phyloP scores from a whole-genome alignment of 2,113 vertebrate genomes.

The Eublepharis macularius region DNA sequence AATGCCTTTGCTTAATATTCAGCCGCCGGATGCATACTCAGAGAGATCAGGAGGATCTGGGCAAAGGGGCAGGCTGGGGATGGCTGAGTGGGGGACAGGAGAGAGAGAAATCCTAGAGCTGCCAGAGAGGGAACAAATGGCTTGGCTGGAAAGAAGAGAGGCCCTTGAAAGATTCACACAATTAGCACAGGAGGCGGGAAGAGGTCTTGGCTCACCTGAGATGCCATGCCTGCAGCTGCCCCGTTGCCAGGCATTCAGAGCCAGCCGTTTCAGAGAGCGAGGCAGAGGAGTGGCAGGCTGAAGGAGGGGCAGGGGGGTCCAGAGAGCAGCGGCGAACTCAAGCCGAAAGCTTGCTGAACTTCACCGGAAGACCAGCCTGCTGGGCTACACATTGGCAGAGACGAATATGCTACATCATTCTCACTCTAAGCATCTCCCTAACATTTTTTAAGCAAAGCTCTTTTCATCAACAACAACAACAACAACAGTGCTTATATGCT shows the following conservation, averaged over 20 bases:
- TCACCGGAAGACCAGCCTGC: background rate
- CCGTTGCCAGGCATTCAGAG: too few species aligned
- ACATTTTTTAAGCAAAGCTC: too few species aligned
- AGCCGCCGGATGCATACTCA: too few species aligned
- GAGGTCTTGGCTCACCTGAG: rapidly evolving
- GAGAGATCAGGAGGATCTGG: background rate
- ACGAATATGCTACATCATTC: background rate
- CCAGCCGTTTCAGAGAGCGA: background rate
- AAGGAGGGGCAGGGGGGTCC: rapidly evolving
- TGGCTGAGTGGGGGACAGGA: too few species aligned
- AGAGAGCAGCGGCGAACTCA: too few species aligned
- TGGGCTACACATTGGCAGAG: background rate
- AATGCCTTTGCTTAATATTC: background rate
- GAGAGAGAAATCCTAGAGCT: too few species aligned
- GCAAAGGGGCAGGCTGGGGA: background rate
- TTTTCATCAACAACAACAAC: too few species aligned
- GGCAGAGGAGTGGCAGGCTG: rapidly evolving
- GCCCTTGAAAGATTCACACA: background rate
- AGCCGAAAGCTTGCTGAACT: background rate
- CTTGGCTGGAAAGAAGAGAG: background rate
- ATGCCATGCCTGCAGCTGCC: background rate
- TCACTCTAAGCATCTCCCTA: too few species aligned
- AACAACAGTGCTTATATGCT: too few species aligned
- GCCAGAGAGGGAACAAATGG: background rate
- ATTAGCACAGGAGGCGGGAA: background rate